These are phyloP conservation scores for Archocentrus centrarchus DNA, from an alignment of 2,113 vertebrate species.

Conservation along the genomic window DNA sequence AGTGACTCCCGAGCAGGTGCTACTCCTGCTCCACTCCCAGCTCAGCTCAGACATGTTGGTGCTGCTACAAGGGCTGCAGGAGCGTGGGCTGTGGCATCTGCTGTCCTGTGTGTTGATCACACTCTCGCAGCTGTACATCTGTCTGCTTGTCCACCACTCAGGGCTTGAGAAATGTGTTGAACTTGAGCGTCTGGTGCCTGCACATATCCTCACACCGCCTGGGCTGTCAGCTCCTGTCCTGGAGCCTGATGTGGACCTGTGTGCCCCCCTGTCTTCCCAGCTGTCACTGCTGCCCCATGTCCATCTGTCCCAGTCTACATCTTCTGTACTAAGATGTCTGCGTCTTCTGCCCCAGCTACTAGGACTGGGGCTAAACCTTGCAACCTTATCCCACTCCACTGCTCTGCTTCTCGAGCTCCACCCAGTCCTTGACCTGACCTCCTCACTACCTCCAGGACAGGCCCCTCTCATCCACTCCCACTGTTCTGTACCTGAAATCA, in stretches of 20 bases:
- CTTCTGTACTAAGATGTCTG: slow-evolving; percentile 54
- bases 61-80: slow-evolving; percentile 78
- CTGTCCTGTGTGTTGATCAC: slow-evolving; percentile 23
- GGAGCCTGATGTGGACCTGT: slow-evolving; percentile 50
- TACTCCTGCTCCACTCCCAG: slow-evolving; percentile 75
- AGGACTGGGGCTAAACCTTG: slow-evolving; percentile 58
- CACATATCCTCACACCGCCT: slow-evolving; percentile 29
- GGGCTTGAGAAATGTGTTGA: slow-evolving; percentile 57
- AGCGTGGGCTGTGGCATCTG: slow-evolving; percentile 63
- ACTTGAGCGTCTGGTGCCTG: slow-evolving; percentile 39
- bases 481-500: slow-evolving; percentile 54
- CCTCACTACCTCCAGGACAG: slow-evolving; percentile 27
- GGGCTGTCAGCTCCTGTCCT: slow-evolving; percentile 55
- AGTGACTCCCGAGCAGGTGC: slow-evolving; percentile 63
- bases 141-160: slow-evolving; percentile 68
- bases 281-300: slow-evolving; percentile 77
- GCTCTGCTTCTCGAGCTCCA: slow-evolving; percentile 47
- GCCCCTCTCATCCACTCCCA: slow-evolving; percentile 67
- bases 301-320: slow-evolving; percentile 72
- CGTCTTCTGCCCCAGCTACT: slow-evolving; percentile 43
- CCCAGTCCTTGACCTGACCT: slow-evolving; percentile 21
- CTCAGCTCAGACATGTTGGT: slow-evolving; percentile 79
- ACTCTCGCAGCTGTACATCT: slow-evolving; percentile 43
- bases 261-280: slow-evolving; percentile 67
- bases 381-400: slow-evolving; percentile 50